Base-by-base conservation (phyloP, 2,113 vertebrate species). In the Chrysemys picta region DNA sequence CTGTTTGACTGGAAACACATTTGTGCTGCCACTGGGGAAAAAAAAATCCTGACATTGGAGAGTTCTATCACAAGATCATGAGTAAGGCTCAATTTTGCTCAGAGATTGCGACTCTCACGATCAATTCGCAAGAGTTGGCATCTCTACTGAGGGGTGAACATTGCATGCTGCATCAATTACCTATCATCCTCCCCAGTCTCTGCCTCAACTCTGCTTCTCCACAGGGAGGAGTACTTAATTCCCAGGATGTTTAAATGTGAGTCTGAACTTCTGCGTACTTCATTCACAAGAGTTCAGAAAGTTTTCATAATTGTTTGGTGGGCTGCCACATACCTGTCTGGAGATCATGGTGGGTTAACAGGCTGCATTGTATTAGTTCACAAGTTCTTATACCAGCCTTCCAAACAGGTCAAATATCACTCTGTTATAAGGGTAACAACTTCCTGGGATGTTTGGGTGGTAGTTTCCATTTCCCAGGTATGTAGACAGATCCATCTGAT, bases 191-290 rank as follows among this genome's bases (percentile, higher is more conserved):
- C 85, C 65, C 38, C 62, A 91, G 62, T 54, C 85, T 24, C 8
- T 86, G 80, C 78, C 81, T 83, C 83, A 45, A 75, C 29, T 96
- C n/a, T 87, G 35, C 69, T 78, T 94, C 91, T 69, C 25, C 31
- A 59, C 52, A 0, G 0, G 76, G 95, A 93, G 87, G 75, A 89
- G 2, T 80, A 69, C 87, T 93, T 91, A 31, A 69, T 84, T 95
- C 94, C 89, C 88, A 91, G 84, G 86, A 88, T 93, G 31, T 84
- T 93, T 91, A 91, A 91, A 91, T 88, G 6, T 85, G 59, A 89
- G 86, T 81, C 69, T 93, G 88, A 93, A 94, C 87, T 91, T 93
- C 84, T 59, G 54, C 78, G 94, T 92, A 79, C 84, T 89, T 89
- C 75, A 6, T 78, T 96, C 69, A n/a, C 9, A 0, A 85, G 82